A percentile compares a stretch with the other conserved stretches of the same genome.
These are phyloP conservation scores for Eutolmus rufibarbis DNA, from an alignment of 2,888 invertebrate species.

Conservation along the genomic window DNA sequence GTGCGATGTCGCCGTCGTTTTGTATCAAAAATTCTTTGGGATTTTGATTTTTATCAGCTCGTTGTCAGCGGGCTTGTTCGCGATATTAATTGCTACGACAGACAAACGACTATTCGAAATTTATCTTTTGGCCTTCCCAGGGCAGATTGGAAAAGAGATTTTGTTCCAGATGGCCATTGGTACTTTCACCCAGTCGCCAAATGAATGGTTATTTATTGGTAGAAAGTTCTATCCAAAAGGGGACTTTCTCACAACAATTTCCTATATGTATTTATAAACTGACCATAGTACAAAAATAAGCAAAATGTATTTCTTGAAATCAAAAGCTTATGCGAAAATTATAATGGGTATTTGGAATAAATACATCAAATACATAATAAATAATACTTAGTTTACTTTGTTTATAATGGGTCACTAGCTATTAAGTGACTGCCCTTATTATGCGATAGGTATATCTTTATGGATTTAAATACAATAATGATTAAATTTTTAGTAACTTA, in stretches of 20 bases:
- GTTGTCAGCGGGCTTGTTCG: slow-evolving; percentile 32
- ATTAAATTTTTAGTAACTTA: too few species aligned
- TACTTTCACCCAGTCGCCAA: not conserved
- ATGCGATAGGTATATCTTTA: too few species aligned
- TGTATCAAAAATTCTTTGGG: slow-evolving; percentile 23
- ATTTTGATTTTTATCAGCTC: slow-evolving; percentile 9
- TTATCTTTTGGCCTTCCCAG: slow-evolving; percentile 17
- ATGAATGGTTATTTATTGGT: not conserved
- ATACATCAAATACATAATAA: too few species aligned
- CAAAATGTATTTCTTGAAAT: too few species aligned
- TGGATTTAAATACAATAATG: too few species aligned
- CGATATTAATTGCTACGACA: slow-evolving; percentile 36
- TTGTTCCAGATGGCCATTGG: not conserved
- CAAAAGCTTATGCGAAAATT: too few species aligned
- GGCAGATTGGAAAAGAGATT: not conserved
- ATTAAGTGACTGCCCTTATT: too few species aligned
- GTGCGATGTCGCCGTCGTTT: slow-evolving; percentile 9
- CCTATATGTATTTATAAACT: too few species aligned
- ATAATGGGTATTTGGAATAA: too few species aligned
- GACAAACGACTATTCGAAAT: not conserved
- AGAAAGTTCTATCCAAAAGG: not conserved
- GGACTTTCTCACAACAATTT: not conserved
- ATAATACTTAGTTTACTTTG: too few species aligned
- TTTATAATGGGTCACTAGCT: too few species aligned
- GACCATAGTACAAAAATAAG: too few species aligned